phyloP scores from a whole-genome alignment of 2,113 vertebrate genomes.

The Bostrychus sinensis region DNA sequence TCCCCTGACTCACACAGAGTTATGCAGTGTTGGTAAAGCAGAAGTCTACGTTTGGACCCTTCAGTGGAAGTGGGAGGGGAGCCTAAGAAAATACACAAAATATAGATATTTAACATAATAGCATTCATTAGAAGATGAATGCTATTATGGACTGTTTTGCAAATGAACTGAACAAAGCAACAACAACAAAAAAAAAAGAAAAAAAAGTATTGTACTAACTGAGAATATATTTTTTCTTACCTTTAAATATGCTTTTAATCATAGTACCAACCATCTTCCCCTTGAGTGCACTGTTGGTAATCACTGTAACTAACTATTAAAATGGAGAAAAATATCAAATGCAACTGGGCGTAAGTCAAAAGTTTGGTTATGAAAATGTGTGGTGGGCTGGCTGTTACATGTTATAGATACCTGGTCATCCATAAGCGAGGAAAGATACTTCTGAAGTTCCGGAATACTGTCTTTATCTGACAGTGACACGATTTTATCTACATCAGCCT shows the following conservation, averaged over 20 bases:
- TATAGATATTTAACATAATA: neutral
- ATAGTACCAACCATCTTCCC: constrained; percentile 81
- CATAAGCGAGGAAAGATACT: constrained; percentile 67
- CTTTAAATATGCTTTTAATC: constrained; percentile 90
- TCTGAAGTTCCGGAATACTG: constrained; percentile 62
- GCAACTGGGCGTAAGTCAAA: neutral
- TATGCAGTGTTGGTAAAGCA: constrained; percentile 88
- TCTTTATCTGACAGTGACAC: constrained; percentile 67
- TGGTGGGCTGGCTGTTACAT: neutral
- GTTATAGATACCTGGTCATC: constrained; percentile 57
- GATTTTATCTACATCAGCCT: constrained; percentile 66
- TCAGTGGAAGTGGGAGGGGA: constrained; percentile 82
- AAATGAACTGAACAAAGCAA: too few species aligned
- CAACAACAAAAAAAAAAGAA: neutral
- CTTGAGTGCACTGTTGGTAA: constrained; percentile 85
- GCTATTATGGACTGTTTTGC: too few species aligned
- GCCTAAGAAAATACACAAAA: constrained; percentile 70
- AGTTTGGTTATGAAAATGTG: neutral
- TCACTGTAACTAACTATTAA: constrained; percentile 76
- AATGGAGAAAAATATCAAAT: neutral
- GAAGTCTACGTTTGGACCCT: constrained; percentile 82
- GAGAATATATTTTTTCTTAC: constrained; percentile 61
- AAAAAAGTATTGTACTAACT: neutral
- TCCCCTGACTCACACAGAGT: constrained; percentile 92
- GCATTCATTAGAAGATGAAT: neutral